A percentile compares a stretch with the other conserved stretches of the same genome.
phyloP scores from a whole-genome alignment of 2,113 vertebrate genomes.

The Gavia stellata region DNA sequence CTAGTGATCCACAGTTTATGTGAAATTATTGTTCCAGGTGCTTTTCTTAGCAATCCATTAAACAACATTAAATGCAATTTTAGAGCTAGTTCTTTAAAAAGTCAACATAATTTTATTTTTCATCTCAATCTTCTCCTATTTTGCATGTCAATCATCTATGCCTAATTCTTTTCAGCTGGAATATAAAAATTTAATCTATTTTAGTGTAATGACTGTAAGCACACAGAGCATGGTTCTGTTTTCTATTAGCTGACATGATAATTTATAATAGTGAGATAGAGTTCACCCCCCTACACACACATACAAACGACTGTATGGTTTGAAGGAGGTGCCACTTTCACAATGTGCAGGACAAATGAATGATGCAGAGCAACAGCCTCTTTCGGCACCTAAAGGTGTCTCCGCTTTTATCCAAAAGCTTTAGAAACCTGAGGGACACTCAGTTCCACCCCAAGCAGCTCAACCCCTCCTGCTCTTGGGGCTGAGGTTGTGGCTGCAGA shows the following conservation, averaged over 20 bases:
- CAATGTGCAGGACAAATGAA: background rate
- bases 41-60: background rate
- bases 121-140: background rate
- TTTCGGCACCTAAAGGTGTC: background rate
- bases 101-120: background rate
- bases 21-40: background rate
- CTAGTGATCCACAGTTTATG: background rate
- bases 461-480: background rate
- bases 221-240: background rate
- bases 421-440: background rate
- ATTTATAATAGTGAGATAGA: background rate
- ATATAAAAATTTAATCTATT: slow-evolving; percentile 12
- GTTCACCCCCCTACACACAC: background rate
- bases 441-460: background rate
- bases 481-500: background rate
- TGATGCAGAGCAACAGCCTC: background rate
- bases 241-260: background rate
- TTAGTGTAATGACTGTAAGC: background rate
- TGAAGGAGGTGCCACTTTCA: background rate
- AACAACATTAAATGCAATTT: slow-evolving; percentile 8
- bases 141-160: background rate
- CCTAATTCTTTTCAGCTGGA: slow-evolving; percentile 35
- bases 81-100: background rate
- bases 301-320: accelerated
- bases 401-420: background rate